A percentile compares a stretch with the other conserved stretches of the same genome.
Conservation (phyloP, 37 sponge, comb jelly and placozoan species). For the Chondrosia reniformis region DNA sequence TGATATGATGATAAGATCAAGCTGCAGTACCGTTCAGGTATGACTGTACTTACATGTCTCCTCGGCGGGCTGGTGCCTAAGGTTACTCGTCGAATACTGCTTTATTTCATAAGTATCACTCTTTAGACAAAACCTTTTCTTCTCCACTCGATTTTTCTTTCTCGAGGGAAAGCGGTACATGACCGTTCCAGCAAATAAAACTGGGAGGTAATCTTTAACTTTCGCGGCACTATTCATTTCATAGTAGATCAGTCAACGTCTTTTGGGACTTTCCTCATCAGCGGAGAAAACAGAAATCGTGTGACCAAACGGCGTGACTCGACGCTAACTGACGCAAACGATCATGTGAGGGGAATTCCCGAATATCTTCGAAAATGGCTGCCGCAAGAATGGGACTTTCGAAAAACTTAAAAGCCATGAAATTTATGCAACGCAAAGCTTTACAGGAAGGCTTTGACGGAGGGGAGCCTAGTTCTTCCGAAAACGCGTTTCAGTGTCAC, state of each 20-base stretch:
- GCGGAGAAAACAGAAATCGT: constrained; percentile 3
- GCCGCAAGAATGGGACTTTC: constrained; percentile 55
- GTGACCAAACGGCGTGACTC: background rate
- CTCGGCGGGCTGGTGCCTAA: constrained; percentile 11
- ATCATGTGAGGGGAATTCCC: background rate
- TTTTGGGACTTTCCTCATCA: no score
- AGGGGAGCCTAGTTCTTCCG: constrained; percentile 15
- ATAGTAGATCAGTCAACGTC: no score
- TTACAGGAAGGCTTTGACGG: background rate
- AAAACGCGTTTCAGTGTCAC: constrained; percentile 23
- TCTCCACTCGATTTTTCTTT: constrained; percentile 47
- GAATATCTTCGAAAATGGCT: constrained; percentile 39
- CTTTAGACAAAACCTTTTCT: constrained; percentile 55
- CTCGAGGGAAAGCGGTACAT: constrained; percentile 59
- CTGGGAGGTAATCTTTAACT: constrained; percentile 37
- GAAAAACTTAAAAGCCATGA: constrained; percentile 70
- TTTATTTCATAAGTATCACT: constrained; percentile 70
- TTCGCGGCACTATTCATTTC: background rate
- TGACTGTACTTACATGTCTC: constrained; percentile 11
- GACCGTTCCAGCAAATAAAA: constrained; percentile 66
- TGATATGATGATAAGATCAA: no score
- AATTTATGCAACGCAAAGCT: constrained; percentile 69
- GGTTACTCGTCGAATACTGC: constrained; percentile 46
- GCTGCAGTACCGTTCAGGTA: background rate
- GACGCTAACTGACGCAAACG: constrained; percentile 18